These are phyloP conservation scores for Euspilapteryx auroguttella DNA, from an alignment of 2,888 invertebrate genomes.

Conservation along the genomic window DNA sequence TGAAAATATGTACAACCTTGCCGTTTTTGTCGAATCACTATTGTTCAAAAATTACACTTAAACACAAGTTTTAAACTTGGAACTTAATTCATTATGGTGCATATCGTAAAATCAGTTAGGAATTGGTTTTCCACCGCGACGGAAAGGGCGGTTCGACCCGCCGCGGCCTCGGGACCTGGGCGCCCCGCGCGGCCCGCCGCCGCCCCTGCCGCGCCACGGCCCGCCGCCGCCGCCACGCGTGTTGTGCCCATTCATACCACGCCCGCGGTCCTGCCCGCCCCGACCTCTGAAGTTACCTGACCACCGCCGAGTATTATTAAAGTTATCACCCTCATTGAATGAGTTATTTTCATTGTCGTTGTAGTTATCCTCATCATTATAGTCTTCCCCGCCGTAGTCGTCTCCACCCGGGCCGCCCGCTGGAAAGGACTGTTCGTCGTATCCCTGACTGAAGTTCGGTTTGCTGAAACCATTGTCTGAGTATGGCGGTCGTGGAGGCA, in stretches of 20 bases:
- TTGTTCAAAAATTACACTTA: constrained; percentile 33
- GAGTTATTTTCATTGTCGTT: constrained; percentile 24
- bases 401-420: no score
- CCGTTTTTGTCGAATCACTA: constrained; percentile 29
- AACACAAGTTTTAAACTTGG: constrained; percentile 17
- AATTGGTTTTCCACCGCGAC: constrained; percentile 37
- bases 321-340: constrained; percentile 12
- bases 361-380: constrained; percentile 31
- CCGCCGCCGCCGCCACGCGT: constrained; percentile 18
- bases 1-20: constrained; percentile 51
- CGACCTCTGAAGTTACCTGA: constrained; percentile 26
- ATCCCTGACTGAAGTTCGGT: constrained; percentile 28
- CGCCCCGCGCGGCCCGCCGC: constrained; percentile 25
- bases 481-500: constrained; percentile 25
- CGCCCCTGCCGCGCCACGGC: constrained; percentile 15
- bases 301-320: constrained; percentile 23
- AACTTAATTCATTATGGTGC: constrained; percentile 15
- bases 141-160: constrained; percentile 30
- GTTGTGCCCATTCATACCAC: constrained; percentile 39
- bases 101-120: constrained; percentile 21
- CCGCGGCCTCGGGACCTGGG: constrained; percentile 20
- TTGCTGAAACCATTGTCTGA: constrained; percentile 43
- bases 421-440: constrained; percentile 30
- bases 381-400: no score
- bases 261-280: constrained; percentile 37